phyloP scores from a whole-genome alignment of 2,888 invertebrate species.

The Hirtodrosophila duncani region DNA sequence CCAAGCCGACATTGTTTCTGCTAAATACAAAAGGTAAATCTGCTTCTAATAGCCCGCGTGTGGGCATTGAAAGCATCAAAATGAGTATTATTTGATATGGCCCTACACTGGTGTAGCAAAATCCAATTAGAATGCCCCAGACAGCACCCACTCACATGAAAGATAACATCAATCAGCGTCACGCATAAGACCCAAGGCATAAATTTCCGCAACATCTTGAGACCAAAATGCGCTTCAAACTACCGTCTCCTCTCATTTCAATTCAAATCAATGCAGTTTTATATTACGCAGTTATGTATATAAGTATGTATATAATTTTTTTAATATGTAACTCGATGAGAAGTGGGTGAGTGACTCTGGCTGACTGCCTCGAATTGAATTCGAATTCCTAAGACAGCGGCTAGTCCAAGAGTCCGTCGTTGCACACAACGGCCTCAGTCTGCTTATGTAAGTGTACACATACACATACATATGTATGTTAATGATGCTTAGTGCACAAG shows the following conservation, averaged over 20 bases:
- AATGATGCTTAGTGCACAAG: constrained; percentile 40
- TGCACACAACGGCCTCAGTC: background rate
- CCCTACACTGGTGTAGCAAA: constrained; percentile 18
- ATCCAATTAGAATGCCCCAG: constrained; percentile 34
- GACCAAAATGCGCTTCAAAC: constrained; percentile 1
- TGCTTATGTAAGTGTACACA: constrained; percentile 18
- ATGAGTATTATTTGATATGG: constrained; percentile 6
- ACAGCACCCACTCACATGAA: constrained; percentile 8
- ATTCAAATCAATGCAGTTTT: constrained; percentile 54
- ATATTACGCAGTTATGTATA: constrained; percentile 38
- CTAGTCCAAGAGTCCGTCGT: too few relatives aligned
- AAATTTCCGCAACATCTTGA: constrained; percentile 38
- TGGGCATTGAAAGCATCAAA: too few relatives aligned
- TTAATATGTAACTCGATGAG: constrained; percentile 38
- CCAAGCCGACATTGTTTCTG: too few relatives aligned
- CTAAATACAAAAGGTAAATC: too few relatives aligned
- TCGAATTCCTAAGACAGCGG: too few relatives aligned
- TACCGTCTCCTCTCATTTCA: constrained; percentile 36
- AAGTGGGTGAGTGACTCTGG: constrained; percentile 60
- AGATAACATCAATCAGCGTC: constrained; percentile 48
- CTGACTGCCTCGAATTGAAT: too few relatives aligned
- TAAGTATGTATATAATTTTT: constrained; percentile 6
- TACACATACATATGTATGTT: constrained; percentile 11
- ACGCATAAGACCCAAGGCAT: constrained; percentile 37
- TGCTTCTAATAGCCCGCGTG: too few relatives aligned